Base-by-base conservation (phyloP, 2,888 invertebrate genomes). In the Reticulitermes lucifugus region DNA sequence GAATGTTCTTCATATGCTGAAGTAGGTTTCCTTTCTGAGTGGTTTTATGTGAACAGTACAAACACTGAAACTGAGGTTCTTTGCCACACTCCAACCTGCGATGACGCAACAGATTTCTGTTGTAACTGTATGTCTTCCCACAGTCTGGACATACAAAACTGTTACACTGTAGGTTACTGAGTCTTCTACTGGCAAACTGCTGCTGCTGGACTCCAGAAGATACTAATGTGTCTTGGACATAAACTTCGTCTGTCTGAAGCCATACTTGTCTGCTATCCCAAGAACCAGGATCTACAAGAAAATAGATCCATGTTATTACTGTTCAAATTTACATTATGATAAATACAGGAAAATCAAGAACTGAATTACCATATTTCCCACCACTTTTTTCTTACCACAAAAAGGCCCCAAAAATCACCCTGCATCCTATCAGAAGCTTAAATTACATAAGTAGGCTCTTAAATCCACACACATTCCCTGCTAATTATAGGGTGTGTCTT, bases 51-150 rank as follows among this genome's bases (percentile, higher is more conserved):
- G 79, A 89, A 83, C 91, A 91, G 88, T 88, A 89, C 86, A 89
- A 88, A 81, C 91, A 91, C 73, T 89, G 88, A 83, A 91, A 91
- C 10, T 90, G 89, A 22, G 91, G 91, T 75, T 90, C 89, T 79
- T 90, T 90, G 51, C 91, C 91, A 86, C 91, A 91, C 86, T 90
- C 91, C 75, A 90, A 90, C 43, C 90, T 90, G 79, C 89, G 89
- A 86, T 92, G 91, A 0, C 89, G 89, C 85, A 89, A 89, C 88
- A 91, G 25, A 89, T 86, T 85, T 51, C 51, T 75, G 35, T 83
- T 83, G 55, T 80, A 65, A 12, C 60, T 29, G 77, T 83, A 86
- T 7, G 51, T 71, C 35, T 83, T 83, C 21, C 83, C 73, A 70
- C 86, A 86, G 55, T 79, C 55, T 59, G 83, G 79, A 55, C 84